Conservation (phyloP, 2,888 invertebrate genomes). For the Nomada hirtipes region DNA sequence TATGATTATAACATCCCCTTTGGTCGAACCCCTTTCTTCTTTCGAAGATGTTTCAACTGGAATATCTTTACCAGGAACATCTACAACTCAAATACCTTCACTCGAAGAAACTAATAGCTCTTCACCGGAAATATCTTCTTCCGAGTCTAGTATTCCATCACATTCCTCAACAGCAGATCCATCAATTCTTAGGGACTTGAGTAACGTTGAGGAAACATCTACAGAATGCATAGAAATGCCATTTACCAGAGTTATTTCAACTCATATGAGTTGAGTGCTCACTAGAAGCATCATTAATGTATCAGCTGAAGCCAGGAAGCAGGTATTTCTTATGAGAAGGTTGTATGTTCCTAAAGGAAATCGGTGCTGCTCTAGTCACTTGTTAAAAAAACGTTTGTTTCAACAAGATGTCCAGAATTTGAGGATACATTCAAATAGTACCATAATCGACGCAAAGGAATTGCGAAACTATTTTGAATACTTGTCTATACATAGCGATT, state of each 20-base stretch:
- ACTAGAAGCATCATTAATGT: slow-evolving; percentile 11
- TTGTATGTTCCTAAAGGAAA: slow-evolving; percentile 26
- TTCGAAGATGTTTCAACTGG: background rate
- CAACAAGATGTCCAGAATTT: background rate
- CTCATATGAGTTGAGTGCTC: slow-evolving; percentile 12
- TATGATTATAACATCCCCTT: background rate
- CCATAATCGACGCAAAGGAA: background rate
- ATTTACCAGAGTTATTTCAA: slow-evolving; percentile 23
- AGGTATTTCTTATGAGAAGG: slow-evolving; percentile 12
- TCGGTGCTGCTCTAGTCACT: slow-evolving; percentile 27
- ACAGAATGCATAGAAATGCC: slow-evolving; percentile 20
- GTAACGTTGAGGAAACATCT: background rate
- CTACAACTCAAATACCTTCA: background rate
- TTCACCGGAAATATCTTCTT: background rate
- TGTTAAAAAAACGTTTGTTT: slow-evolving; percentile 24
- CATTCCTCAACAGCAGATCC: background rate
- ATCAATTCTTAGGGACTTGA: background rate
- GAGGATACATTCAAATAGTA: slow-evolving; percentile 9
- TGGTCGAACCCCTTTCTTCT: background rate
- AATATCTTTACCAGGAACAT: background rate
- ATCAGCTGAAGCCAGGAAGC: background rate
- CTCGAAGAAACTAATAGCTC: background rate
- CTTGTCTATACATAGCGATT: slow-evolving; percentile 2
- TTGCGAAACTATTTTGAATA: background rate
- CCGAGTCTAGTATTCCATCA: background rate